Base-by-base conservation (phyloP, 2,888 invertebrate species). In the Pyrochroa serraticornis region DNA sequence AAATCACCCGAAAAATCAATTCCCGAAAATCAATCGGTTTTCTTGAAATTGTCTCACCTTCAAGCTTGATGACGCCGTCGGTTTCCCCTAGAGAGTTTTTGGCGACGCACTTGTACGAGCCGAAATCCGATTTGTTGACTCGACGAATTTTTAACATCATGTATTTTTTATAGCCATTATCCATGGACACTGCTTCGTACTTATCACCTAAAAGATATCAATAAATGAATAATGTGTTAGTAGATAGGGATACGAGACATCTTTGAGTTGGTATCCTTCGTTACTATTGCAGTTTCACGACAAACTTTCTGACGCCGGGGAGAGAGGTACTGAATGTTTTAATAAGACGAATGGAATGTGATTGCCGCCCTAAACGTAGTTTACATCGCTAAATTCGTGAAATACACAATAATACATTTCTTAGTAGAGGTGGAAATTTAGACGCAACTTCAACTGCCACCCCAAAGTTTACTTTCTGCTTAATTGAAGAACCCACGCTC, bases 61-160 rank as follows among this genome's bases (percentile, higher is more conserved):
- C 93, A 64, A 94, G 84, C 80, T 92, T 91, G 76, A 94, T 94
- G 71, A 92, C 87, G 43, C 94, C 93, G 79, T 93, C 93, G 36
- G 94, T 94, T 79, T 92, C 92, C 54, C 93, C 93, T 34, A 93
- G 84, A 37, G 93, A 93, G 80, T 95, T 95, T 82, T 94, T 95
- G 48, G 94, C 94, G 62, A 94, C 91, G 77, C 93, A 94, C 78
- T 91, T 90, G 82, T 93, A 94, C 49, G 92, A 91, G 56, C 93
- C 93, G 77, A 93, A 93, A 80, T 94, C 93, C 70, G 84, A 85
- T 59, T 84, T 82, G 46, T 88, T 87, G 64, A 94, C 90, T 77
- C 88, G 88, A 56, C 91, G 85, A 77, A 95, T 92, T 81, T 93
- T 93, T 75, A 95, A 84, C 84, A 90, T 90, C 94, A 95, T 94